These are phyloP conservation scores for Eulemur rubriventer DNA, from an alignment of 2,797 vertebrate species.

Conservation along the genomic window DNA sequence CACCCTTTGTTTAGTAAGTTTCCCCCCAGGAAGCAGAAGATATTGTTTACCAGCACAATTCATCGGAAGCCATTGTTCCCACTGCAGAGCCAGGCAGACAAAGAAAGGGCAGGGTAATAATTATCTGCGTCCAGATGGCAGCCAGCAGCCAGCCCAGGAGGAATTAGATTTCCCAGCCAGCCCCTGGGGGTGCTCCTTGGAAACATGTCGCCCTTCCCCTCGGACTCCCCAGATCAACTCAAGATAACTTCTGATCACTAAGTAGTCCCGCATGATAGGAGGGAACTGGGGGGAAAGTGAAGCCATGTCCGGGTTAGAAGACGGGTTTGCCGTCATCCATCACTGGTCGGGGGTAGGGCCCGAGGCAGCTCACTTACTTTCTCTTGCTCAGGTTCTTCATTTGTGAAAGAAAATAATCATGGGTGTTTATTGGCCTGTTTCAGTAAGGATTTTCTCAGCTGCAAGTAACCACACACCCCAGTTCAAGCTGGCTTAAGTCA, in stretches of 20 bases:
- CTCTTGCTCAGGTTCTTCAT: not conserved
- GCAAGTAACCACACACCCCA: not conserved
- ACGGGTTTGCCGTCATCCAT: not conserved
- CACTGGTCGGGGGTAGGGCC: not conserved
- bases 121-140: conserved; percentile 72
- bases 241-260: not conserved
- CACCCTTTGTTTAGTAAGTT: conserved; percentile 45
- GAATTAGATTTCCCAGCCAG: conserved; percentile 64
- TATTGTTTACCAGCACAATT: conserved; percentile 64
- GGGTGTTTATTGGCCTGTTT: not conserved
- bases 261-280: not conserved
- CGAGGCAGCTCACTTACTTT: not conserved
- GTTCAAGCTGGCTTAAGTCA: not conserved
- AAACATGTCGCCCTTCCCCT: conserved; percentile 7
- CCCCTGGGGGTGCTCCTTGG: not conserved
- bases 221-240: not conserved
- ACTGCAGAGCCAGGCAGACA: conserved; percentile 57
- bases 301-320: not conserved
- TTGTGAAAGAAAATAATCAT: conserved; percentile 28
- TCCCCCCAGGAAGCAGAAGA: conserved; percentile 49
- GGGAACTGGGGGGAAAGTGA: not conserved
- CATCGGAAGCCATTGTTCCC: conserved; percentile 67
- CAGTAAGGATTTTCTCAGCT: not conserved
- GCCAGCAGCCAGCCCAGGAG: conserved; percentile 41
- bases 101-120: conserved; percentile 67